These are phyloP conservation scores for Tetramorium alpestre DNA, from an alignment of 1,140 invertebrate species.

Conservation along the genomic window DNA sequence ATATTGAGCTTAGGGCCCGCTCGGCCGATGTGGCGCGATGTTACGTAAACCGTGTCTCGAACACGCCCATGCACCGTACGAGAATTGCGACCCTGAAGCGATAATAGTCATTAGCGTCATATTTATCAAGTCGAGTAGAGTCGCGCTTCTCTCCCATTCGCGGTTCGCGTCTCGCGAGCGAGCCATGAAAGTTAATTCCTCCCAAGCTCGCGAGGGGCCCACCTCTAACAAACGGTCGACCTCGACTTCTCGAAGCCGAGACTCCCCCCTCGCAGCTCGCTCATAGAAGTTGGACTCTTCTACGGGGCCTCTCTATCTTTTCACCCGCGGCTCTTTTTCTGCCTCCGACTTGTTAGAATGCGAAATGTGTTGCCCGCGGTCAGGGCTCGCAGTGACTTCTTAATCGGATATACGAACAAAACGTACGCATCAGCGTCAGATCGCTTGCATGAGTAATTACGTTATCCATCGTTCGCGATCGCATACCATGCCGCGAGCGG, in stretches of 20 bases:
- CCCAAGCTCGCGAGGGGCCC: slow-evolving; percentile 12
- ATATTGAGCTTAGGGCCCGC: slow-evolving; percentile 17
- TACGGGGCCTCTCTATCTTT: not conserved
- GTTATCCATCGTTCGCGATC: slow-evolving; percentile 52
- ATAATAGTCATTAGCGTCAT: slow-evolving; percentile 65
- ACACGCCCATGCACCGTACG: not conserved
- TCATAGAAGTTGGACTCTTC: not conserved
- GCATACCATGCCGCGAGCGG: slow-evolving; percentile 30
- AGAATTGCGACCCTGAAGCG: slow-evolving; percentile 20
- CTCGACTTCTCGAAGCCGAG: slow-evolving; percentile 36
- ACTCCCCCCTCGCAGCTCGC: no score
- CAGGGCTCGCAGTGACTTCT: slow-evolving; percentile 49
- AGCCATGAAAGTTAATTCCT: slow-evolving; percentile 36
- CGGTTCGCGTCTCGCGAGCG: not conserved
- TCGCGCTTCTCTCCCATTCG: not conserved
- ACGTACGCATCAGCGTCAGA: slow-evolving; percentile 50
- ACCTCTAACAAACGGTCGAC: slow-evolving; percentile 18
- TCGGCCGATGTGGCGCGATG: not conserved
- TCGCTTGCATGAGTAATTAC: slow-evolving; percentile 47
- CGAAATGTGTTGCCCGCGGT: slow-evolving; percentile 50
- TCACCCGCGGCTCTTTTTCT: not conserved
- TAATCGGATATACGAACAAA: slow-evolving; percentile 52
- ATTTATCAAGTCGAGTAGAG: slow-evolving; percentile 52
- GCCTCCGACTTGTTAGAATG: slow-evolving; percentile 48
- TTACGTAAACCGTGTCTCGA: slow-evolving; percentile 17